Percentiles rank a stretch among this genome's conserved stretches.
phyloP scores from a whole-genome alignment of 2,113 vertebrate genomes.

The Ictalurus furcatus region DNA sequence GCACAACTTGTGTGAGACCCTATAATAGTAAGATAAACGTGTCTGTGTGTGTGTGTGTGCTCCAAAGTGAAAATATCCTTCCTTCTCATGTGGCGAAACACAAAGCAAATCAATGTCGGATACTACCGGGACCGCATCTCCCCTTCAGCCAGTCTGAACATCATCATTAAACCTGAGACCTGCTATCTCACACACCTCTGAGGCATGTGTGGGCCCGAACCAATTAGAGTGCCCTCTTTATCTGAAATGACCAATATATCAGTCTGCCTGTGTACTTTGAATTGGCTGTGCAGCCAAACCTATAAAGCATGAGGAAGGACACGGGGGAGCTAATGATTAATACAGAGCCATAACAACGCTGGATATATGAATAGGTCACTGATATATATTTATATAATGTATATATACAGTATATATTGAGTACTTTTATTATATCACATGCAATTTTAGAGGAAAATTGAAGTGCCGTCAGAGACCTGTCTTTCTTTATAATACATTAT shows the following conservation, averaged over 20 bases:
- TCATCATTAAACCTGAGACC: constrained; percentile 49
- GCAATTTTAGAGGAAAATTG: constrained; percentile 8
- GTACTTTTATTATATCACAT: constrained; percentile 40
- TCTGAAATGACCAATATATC: constrained; percentile 59
- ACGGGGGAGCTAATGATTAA: constrained; percentile 37
- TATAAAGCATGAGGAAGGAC: constrained; percentile 33
- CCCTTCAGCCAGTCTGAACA: constrained; percentile 42
- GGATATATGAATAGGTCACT: constrained; percentile 47
- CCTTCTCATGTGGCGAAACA: constrained; percentile 14
- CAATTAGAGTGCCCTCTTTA: constrained; percentile 57
- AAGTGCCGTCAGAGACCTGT: not conserved
- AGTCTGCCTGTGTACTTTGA: constrained; percentile 38
- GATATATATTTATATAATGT: not conserved
- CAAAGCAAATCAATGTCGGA: constrained; percentile 38
- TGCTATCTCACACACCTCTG: constrained; percentile 39
- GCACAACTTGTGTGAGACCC: not conserved
- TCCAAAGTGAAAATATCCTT: constrained; percentile 9
- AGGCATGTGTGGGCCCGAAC: constrained; percentile 42
- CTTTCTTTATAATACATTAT: not conserved
- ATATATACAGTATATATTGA: not conserved
- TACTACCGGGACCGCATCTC: constrained; percentile 11
- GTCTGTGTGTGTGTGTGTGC: not conserved
- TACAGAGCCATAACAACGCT: constrained; percentile 40
- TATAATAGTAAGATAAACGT: not conserved
- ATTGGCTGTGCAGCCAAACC: constrained; percentile 20